Base-by-base conservation (phyloP, 2,113 vertebrate species). In the Cebus imitator region DNA sequence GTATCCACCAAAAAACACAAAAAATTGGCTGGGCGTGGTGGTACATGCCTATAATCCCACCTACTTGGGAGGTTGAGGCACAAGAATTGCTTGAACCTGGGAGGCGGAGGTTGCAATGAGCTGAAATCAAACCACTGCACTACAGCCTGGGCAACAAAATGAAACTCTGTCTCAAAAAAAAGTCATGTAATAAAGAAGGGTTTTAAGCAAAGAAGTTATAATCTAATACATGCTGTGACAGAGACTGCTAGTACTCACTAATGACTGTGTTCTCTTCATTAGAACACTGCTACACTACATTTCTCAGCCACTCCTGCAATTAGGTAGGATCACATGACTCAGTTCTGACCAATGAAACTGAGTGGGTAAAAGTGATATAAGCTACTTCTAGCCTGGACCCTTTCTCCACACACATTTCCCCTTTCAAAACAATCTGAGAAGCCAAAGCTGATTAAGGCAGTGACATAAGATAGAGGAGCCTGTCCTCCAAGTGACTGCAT, bases 401-500 rank as follows among this genome's bases (percentile, higher is more conserved):
- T 83, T 90, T 58, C 64, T 95, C 73, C n/a, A 70, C 32, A 83
- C 13, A 61, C 21, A 76, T 48, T 76, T 64, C n/a, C 58, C 57
- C 86, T 93, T 90, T 82, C 57, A 93, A 93, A 40, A 87, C 23
- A 76, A 95, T 6, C 40, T 68, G 66, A 83, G 57, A 95, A 90
- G 57, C 23, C 75, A 93, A 90, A 25, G 50, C 35, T 90, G 17
- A 78, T 75, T 45, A 87, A 7, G 30, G 78, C 37, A 43, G 76
- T 66, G 55, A 95, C 48, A n/a, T 82, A 16, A 50, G 18, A 75
- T 0, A 72, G 0, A 82, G 68, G 6, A 66, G 6, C 11, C 90
- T 78, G n/a, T 61, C 40, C 50, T 35, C 73, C 50, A 37, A 87
- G 52, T 55, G 61, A 43, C 25, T 58, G 0, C 66, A 32, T 12